These are phyloP conservation scores for Falco berigora DNA, from an alignment of 2,797 vertebrate species.

Conservation along the genomic window DNA sequence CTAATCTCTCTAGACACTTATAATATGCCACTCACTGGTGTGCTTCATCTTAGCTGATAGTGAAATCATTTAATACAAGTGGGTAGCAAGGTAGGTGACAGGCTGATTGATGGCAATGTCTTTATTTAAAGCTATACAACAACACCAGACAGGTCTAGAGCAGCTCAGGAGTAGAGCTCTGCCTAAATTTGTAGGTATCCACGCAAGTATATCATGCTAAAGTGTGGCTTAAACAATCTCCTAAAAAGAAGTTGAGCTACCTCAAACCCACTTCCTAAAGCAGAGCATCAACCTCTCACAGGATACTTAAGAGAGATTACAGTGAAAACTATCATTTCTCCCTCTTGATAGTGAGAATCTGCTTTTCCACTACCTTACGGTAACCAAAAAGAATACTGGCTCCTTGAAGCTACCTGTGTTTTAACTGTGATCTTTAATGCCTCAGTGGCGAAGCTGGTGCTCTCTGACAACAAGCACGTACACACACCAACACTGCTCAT, in stretches of 20 bases:
- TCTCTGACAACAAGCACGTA: background rate
- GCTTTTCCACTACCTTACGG: background rate
- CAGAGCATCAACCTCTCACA: background rate
- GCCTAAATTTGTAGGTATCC: background rate
- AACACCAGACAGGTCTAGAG: background rate
- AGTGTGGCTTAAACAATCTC: background rate
- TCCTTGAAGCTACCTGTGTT: background rate
- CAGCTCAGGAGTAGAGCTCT: background rate
- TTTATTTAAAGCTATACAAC: constrained; percentile 6
- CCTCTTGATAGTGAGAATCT: background rate
- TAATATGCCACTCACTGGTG: constrained; percentile 52
- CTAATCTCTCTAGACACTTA: constrained; percentile 61
- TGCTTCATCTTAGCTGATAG: constrained; percentile 58
- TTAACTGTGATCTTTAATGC: background rate
- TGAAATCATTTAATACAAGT: constrained; percentile 59
- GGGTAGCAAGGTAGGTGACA: constrained; percentile 58
- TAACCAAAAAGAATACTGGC: background rate
- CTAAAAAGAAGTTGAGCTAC: background rate
- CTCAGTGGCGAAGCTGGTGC: background rate
- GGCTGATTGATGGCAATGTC: constrained; percentile 38
- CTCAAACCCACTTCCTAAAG: background rate
- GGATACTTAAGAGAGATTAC: background rate
- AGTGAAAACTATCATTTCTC: background rate
- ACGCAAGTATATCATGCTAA: background rate
- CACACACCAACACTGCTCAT: no score